Percentiles rank a stretch among this genome's conserved stretches.
Conservation (phyloP, 2,113 vertebrate species). For the Cryptomyrus ogoouensis region DNA sequence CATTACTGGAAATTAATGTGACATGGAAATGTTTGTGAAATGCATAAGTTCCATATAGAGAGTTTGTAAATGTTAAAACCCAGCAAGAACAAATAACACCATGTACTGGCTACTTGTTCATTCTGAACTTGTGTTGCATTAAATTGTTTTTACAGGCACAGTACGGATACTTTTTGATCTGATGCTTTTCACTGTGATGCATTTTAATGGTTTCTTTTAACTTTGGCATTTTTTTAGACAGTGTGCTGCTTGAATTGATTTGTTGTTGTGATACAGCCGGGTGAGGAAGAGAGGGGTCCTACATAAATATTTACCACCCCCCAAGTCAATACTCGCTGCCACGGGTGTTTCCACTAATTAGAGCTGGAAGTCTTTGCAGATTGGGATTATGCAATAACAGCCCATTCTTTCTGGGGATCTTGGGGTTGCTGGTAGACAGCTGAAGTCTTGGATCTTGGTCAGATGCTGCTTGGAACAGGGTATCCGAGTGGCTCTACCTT, state of each 20-base stretch:
- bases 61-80: background rate
- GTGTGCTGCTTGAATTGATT: background rate
- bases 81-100: background rate
- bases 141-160: background rate
- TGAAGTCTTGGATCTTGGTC: background rate
- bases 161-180: background rate
- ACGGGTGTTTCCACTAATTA: background rate
- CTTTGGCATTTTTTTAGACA: background rate
- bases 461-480: background rate
- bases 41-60: background rate
- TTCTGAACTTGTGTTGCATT: background rate
- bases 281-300: background rate
- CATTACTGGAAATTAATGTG: background rate
- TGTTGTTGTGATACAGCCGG: background rate
- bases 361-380: background rate
- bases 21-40: background rate
- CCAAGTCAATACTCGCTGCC: background rate
- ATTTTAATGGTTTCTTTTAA: background rate
- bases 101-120: background rate
- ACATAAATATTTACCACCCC: slow-evolving; percentile 2
- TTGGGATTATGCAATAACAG: background rate
- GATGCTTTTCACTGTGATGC: background rate
- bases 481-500: background rate
- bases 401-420: background rate
- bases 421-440: background rate